Base-by-base conservation (phyloP, 2,113 vertebrate genomes). In the Silurus glanis region DNA sequence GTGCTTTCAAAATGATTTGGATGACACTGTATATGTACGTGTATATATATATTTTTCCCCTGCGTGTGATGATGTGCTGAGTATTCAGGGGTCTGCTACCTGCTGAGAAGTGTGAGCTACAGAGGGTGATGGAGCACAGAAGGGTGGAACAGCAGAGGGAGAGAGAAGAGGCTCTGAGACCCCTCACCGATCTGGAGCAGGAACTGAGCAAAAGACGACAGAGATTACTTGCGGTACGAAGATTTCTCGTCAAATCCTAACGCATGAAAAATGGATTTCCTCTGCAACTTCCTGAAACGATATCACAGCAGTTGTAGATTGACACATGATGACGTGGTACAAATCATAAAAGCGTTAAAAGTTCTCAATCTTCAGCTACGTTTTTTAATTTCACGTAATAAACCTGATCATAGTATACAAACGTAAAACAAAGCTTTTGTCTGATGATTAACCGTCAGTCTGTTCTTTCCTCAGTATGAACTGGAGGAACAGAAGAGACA, bases 151-250 rank as follows among this genome's bases (percentile, higher is more conserved):
- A 92, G 85, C 78, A 86, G 76, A 53, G 45, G 66, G 89, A 92
- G 49, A 89, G 90, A 59, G 91, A 95, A 76, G 81, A 90, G 83
- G 75, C 80, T 25, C 86, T 87, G 37, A 74, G 76, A 16, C 87
- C 90, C 2, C 85, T 83, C 51, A 93, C 92, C 0, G 91, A 95
- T 88, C 80, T 95, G 74, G 94, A 94, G 78, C 85, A 90, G 80
- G 92, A 94, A 75, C 93, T 95, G 16, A 89, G 53, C 67, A 92
- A 90, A 72, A 84, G 62, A 10, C 83, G 88, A 47, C 90, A 93
- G 83, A 94, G 82, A 85, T 85, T 91, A 75, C 72, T 91, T 37
- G 75, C 88, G 88, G 91, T 91, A 69, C 66, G 0, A 13, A 17
- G 51, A 25, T 72, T 28, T 56, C 59, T 45, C 56, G 59, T 37